Base-by-base conservation (phyloP, 2,888 invertebrate species). In the Sceliomorpha sp. region DNA sequence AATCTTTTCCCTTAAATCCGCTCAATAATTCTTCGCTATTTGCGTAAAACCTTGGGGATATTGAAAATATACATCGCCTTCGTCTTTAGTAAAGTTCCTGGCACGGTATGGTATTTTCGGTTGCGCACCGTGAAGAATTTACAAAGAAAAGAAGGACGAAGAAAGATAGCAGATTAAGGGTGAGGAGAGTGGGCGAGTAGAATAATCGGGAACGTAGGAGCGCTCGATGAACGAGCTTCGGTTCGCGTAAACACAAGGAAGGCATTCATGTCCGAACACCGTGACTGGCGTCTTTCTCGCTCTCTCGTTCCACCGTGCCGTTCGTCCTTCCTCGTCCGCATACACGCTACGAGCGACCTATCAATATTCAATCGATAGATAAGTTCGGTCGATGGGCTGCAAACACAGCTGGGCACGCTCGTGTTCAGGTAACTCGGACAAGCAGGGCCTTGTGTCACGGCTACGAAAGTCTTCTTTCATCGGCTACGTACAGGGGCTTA, bases 301-400 rank as follows among this genome's bases (percentile, higher is more conserved):
- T 53, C 56, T 56, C 37, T 45, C 32, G 53, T 58, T 47, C 36
- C 42, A 4, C 31, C 40, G 17, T 20, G 7, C 45, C 37, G 20
- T 32, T 7, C 13, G 26, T 8, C 7, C 48, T 15, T 51, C 26
- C 42, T 42, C 27, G 13, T 27, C 32, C 8, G 13, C 39, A 45
- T 14, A 37, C 27, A 31, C 26, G 15, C 31, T 24, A 45, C 45
- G 51, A 56, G 37, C 36, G 36, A 58, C 56, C 51, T 68, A 72
- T 74, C 83, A 77, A 84, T 84, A 79, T 67, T 69, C 75, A 83
- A 85, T 86, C 83, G 81, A 85, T 81, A 83, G 83, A 85, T 86
- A 86, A 83, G 80, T 78, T 69, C 59, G 77, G 75, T 64, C 77
- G 79, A 78, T 79, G 74, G 75, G 74, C 72, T 72, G 85, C 85